These are phyloP conservation scores for Thera britannica DNA, from an alignment of 2,888 invertebrate species.

Conservation along the genomic window DNA sequence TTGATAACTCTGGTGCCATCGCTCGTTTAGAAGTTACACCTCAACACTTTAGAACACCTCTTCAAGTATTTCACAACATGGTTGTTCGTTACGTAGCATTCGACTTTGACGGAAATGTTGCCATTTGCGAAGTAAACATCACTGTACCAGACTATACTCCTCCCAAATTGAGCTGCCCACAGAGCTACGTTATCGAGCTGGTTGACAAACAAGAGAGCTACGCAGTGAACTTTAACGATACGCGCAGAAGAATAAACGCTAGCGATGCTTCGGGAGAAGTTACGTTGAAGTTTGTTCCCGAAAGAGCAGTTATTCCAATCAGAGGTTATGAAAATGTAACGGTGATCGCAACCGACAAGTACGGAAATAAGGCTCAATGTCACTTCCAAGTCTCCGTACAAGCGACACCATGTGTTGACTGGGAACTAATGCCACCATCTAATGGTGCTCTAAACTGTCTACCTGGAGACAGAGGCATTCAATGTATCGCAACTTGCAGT, in stretches of 20 bases:
- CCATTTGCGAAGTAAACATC: conserved; percentile 98
- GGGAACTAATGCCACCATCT: conserved; percentile 95
- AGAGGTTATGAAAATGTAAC: conserved; percentile 96
- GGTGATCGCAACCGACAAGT: conserved; percentile 93
- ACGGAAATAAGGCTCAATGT: conserved; percentile 94
- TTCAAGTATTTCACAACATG: conserved; percentile 94
- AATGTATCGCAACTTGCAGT: conserved; percentile 95
- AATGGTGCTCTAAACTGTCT: conserved; percentile 95
- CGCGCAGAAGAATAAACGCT: conserved; percentile 92
- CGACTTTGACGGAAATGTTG: conserved; percentile 98
- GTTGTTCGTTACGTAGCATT: conserved; percentile 98
- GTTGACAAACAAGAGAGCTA: conserved; percentile 96
- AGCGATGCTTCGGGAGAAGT: conserved; percentile 96
- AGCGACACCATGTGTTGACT: conserved; percentile 97
- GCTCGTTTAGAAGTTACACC: conserved; percentile 97
- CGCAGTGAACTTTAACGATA: conserved; percentile 96
- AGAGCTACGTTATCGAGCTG: conserved; percentile 96
- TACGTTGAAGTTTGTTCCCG: conserved; percentile 91
- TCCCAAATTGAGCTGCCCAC: conserved; percentile 95
- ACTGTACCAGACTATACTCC: conserved; percentile 97
- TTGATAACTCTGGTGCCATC: conserved; percentile 98
- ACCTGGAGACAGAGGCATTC: conserved; percentile 92
- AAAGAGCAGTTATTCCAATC: conserved; percentile 92
- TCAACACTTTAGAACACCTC: conserved; percentile 94
- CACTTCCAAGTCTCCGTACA: conserved; percentile 97